phyloP scores from a whole-genome alignment of 2,113 vertebrate species.

The Cyanoderma ruficeps region DNA sequence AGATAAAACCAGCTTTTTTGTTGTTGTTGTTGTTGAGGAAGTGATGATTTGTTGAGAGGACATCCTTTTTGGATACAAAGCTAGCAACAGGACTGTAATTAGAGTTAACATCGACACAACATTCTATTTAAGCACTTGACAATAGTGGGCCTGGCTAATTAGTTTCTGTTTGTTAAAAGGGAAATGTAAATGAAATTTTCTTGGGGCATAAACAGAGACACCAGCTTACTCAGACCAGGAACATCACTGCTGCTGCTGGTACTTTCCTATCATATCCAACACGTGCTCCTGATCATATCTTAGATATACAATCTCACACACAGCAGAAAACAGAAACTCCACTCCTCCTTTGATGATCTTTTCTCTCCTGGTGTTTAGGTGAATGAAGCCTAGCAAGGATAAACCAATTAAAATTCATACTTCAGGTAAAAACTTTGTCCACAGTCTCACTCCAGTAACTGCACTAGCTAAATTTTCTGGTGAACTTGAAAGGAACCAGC shows the following conservation, averaged over 20 bases:
- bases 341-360: neutral
- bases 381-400: neutral
- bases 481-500: neutral
- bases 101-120: slow-evolving; percentile 59
- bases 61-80: slow-evolving; percentile 54
- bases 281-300: neutral
- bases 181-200: slow-evolving; percentile 37
- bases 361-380: neutral
- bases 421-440: neutral
- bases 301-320: neutral
- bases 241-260: neutral
- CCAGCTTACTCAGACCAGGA: neutral
- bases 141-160: slow-evolving; percentile 64
- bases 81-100: slow-evolving; percentile 49
- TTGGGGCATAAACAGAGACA: slow-evolving; percentile 5
- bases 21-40: slow-evolving; percentile 47
- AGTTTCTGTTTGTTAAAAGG: slow-evolving; percentile 65
- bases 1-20: slow-evolving; percentile 18
- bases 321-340: neutral
- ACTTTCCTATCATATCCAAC: neutral
- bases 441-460: neutral
- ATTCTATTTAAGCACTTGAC: slow-evolving; percentile 59
- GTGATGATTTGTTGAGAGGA: slow-evolving; percentile 58
- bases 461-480: neutral
- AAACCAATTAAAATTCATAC: neutral